These are phyloP conservation scores for Pammene fasciana DNA, from an alignment of 2,888 invertebrate species.

Conservation along the genomic window DNA sequence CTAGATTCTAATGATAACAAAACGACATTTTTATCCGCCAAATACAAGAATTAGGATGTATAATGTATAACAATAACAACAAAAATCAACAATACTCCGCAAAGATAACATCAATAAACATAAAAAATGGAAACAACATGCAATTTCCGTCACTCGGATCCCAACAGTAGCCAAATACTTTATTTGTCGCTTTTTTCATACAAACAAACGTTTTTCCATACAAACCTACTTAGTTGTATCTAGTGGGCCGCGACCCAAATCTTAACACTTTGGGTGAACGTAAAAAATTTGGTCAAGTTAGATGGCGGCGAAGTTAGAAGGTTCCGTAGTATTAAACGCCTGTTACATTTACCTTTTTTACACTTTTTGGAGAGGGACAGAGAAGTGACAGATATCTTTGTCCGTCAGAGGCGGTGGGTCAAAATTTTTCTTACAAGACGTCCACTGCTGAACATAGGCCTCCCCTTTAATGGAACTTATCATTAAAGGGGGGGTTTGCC, in stretches of 20 bases:
- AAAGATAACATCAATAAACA: background rate
- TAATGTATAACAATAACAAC: no score
- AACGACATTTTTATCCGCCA: no score
- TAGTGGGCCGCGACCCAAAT: slow-evolving; percentile 43
- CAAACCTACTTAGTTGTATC: slow-evolving; percentile 37
- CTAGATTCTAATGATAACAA: no score
- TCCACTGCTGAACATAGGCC: no score
- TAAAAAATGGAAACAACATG: background rate
- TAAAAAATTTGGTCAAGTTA: slow-evolving; percentile 20
- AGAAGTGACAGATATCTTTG: no score
- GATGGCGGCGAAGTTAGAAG: background rate
- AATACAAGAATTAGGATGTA: no score
- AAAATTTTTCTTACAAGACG: no score
- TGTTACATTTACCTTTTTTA: no score
- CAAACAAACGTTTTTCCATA: slow-evolving; percentile 33
- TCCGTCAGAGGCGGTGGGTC: no score
- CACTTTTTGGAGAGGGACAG: no score
- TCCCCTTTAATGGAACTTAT: no score
- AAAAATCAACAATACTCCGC: background rate
- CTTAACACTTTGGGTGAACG: slow-evolving; percentile 46
- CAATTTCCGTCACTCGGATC: slow-evolving; percentile 10
- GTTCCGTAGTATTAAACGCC: slow-evolving; percentile 8
- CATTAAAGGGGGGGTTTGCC: no score
- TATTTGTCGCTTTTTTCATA: slow-evolving; percentile 34
- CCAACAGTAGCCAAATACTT: slow-evolving; percentile 28